Base-by-base conservation (phyloP, 2,113 vertebrate species). In the Glareola pratincola region DNA sequence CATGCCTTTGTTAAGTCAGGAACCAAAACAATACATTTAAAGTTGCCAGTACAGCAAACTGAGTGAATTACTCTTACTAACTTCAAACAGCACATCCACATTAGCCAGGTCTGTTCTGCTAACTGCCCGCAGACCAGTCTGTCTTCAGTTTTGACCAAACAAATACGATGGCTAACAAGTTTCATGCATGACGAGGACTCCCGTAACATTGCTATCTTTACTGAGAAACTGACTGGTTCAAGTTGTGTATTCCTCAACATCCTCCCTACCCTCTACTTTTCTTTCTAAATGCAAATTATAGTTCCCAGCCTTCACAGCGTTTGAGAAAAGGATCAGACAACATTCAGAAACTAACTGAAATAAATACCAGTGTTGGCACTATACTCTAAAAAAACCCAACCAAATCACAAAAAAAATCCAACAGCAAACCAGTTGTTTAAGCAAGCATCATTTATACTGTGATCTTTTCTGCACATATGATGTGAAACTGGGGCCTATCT, bases 161-260 rank as follows among this genome's bases (percentile, higher is more conserved):
- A 0, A 89, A 30, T 12, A 26, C 1, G 22, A 53, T 6, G 3
- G 37, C 14, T 32, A 69, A 45, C 0, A 0, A 69, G 10, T 41
- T 13, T 19, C 37, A 14, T 34, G 22, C 5, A 2, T 9, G 67
- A 34, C 0, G 0, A 75, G 29, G 54, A 86, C 30, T 59, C 37
- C 41, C 1, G 5, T 64, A 89, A 85, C 2, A 11, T 6, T 2
- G 9, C 39, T 72, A 21, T 26, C 34, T 78, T 51, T 62, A 76
- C 37, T 56, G 32, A 81, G 53, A 91, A 92, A 64, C n/a, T 29
- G 15, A 66, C 29, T 47, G 26, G 14, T 54, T 53, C 0, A 2
- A 77, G 32, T 37, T 59, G 68, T 30, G 23, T 0, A 8, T 18
- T 85, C 26, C 60, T 63, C 36, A 68, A 22, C 26, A 90, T 3